Conservation (phyloP, 2,797 vertebrate genomes). For the Tokudaia muenninki region DNA sequence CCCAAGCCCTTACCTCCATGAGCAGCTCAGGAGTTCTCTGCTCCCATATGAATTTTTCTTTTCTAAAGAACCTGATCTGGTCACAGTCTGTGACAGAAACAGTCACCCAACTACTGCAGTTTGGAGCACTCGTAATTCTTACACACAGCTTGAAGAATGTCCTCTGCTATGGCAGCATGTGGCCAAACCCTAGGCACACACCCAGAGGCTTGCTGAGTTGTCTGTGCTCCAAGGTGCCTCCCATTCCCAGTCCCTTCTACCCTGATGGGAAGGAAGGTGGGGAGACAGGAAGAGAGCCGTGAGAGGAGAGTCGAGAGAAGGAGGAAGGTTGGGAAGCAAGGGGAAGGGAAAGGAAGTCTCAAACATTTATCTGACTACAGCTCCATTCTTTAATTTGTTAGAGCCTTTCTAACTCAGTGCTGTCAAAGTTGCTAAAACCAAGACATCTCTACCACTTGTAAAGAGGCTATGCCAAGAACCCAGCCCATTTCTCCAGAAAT, state of each 20-base stretch:
- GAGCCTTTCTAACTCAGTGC: not conserved
- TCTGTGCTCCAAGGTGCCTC: not conserved
- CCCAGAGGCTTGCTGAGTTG: not conserved
- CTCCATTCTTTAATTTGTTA: not conserved
- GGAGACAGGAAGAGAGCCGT: not conserved
- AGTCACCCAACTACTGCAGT: not conserved
- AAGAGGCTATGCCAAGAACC: not conserved
- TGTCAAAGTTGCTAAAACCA: not conserved
- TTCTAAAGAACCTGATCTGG: constrained; percentile 16
- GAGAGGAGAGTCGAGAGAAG: not conserved
- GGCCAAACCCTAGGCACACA: not conserved
- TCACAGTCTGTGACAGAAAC: not conserved
- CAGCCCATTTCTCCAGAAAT: not conserved
- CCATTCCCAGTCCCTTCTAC: not conserved
- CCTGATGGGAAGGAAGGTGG: not conserved
- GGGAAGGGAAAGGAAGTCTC: not conserved
- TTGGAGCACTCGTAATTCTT: not conserved
- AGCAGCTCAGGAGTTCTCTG: not conserved
- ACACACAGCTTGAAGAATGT: not conserved
- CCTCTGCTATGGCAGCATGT: not conserved
- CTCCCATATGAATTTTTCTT: not conserved
- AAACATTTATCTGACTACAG: not conserved
- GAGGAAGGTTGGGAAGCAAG: not conserved
- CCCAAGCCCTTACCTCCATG: not conserved
- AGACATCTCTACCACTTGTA: not conserved